Base-by-base conservation (phyloP, 2,113 vertebrate species). In the Apteryx owenii region DNA sequence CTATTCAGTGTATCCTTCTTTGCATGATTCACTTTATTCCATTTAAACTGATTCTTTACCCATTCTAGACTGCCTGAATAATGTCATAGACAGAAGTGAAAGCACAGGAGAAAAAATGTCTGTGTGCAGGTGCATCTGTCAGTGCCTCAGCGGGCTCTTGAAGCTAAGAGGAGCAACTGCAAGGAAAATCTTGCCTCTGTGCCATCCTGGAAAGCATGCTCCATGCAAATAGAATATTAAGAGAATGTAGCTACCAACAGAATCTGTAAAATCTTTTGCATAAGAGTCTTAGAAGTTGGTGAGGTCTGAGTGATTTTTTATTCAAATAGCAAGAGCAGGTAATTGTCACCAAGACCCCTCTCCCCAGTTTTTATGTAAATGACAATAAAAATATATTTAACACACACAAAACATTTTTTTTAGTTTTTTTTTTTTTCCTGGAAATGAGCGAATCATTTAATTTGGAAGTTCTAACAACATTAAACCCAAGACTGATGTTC, bases 321-420 rank as follows among this genome's bases (percentile, higher is more conserved):
- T 79, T 88, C 20, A 0, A 0, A 58, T 71, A 84, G 54, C 50
- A 88, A 81, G 71, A 56, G 33, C 42, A 72, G 15, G 23, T 51
- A 38, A 50, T 68, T 76, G n/a, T 62, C 38, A 65, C 7, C 26
- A 50, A 71, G 70, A 62, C 8, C 64, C 5, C 3, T 81, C 68
- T 95, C 9, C 10, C 7, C 19, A 42, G 23, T 48, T 72, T 76
- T 79, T 72, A 29, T 70, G 9, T 53, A 68, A 90, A 21, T n/a
- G 18, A 6, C 50, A 25, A 25, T 75, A 86, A 20, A 7, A 61
- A 22, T 65, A 15, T 50, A 36, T 85, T 82, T 76, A 94, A 3
- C 36, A 16, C 4, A 31, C 2, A 17, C 6, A 68, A 46, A 70
- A 26, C 1, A 1, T 23, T 2, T 33, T 84, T 54, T 50, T 7